Evolutionary conservation across 2,888 invertebrate genomes (phyloP).

Genomic region (Pachydiplax longipennis): DNA sequence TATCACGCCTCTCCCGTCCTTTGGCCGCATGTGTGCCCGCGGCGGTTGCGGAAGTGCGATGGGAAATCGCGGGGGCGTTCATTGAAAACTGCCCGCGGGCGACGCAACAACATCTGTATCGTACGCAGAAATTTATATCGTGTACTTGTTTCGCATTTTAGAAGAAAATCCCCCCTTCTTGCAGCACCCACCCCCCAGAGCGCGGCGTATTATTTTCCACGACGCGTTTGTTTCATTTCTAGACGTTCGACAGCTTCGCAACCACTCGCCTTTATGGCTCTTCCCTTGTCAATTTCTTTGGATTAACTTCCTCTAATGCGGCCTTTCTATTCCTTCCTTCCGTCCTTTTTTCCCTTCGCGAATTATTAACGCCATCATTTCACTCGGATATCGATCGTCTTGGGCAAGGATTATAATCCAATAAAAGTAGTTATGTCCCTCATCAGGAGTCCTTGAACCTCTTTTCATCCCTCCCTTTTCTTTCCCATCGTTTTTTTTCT

Average conservation of each 20-base stretch:
- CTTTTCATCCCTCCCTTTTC: background rate
- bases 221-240: no score
- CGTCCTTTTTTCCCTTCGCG: background rate
- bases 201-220: no score
- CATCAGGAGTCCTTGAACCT: constrained; percentile 14
- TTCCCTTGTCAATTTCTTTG: no score
- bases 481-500: background rate
- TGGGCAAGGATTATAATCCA: constrained; percentile 28
- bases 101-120: background rate
- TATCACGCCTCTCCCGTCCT: background rate
- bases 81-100: background rate
- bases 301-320: no score
- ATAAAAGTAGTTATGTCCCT: constrained; percentile 19
- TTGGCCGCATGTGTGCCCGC: background rate
- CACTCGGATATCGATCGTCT: constrained; percentile 23
- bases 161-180: no score
- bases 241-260: background rate
- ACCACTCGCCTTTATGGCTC: no score
- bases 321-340: background rate
- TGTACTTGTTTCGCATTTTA: no score
- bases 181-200: no score
- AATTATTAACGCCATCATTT: constrained; percentile 17
- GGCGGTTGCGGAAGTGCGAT: background rate
- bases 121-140: background rate
- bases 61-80: background rate